Percentiles rank a stretch among this genome's conserved stretches.
These are phyloP conservation scores for Pterocles gutturalis DNA, from an alignment of 2,113 vertebrate genomes.

Conservation along the genomic window DNA sequence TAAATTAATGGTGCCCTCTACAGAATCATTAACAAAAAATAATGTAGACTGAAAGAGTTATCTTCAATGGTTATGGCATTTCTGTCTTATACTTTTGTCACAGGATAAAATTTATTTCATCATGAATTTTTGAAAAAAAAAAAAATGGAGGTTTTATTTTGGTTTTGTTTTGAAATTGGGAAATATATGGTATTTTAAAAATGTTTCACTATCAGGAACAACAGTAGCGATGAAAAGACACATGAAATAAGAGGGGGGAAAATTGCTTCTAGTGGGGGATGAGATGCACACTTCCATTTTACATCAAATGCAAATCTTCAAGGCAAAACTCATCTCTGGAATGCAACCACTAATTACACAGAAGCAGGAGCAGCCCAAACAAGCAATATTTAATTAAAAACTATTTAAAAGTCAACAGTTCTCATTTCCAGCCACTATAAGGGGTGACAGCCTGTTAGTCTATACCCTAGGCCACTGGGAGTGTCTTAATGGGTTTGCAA, in stretches of 20 bases:
- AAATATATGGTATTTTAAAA: background rate
- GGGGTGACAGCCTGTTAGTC: background rate
- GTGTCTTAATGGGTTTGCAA: background rate
- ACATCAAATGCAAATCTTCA: background rate
- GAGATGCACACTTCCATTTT: background rate
- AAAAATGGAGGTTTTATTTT: background rate
- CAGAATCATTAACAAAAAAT: background rate
- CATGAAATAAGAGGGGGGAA: background rate
- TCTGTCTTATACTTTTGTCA: background rate
- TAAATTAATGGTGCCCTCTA: conserved; percentile 25
- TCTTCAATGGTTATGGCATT: background rate
- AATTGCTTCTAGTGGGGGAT: background rate
- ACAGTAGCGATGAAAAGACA: background rate
- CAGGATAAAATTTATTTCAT: background rate
- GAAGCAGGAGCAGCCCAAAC: background rate
- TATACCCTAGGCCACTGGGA: background rate
- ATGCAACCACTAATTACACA: background rate
- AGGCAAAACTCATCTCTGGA: background rate
- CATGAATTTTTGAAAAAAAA: background rate
- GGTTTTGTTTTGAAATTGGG: background rate
- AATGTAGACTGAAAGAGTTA: background rate
- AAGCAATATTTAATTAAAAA: background rate
- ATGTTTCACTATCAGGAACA: background rate
- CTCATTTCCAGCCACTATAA: background rate
- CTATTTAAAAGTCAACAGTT: background rate